Evolutionary conservation across 2,888 invertebrate species (phyloP), one percentile per base, ranked within the genome.

Genomic region (Automeris io): DNA sequence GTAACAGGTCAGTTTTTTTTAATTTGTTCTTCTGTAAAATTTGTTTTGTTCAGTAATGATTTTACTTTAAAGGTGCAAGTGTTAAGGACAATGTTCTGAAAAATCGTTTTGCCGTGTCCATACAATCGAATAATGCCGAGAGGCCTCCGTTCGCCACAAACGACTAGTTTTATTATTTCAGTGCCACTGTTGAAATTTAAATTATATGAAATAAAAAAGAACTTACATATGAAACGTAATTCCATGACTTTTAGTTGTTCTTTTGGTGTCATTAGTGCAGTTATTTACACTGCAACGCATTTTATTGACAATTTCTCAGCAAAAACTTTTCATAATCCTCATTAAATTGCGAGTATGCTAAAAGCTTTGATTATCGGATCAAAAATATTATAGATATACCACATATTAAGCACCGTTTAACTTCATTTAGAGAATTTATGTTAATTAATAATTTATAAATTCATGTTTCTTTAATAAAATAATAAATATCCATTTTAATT

Each of bases 191-290:
- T 9, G 5, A n/a, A 18, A 1, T 2, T n/a, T 13, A 13, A 5
- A 22, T 33, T 1, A 1, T 7, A 16, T 5, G 43, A 41, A 18
- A 26, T 25, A 33, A 12, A 18, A 6, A n/a, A 11, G 32, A 36
- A 73, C 78, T 67, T 61, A 80, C 80, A 71, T 45, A 42, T 81
- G 80, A 61, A 80, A 81, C 1, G 77, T 77, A 32, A 80, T 70
- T 43, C 75, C 79, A 54, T 75, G 58, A 40, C 59, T 57, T 57
- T 75, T 79, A 1, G 65, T 64, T 3, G 59, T 66, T 37, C 48
- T 58, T 39, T 66, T 71, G 0, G 75, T 70, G 37, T 77, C 75
- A 45, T 73, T 78, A 2, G 26, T 52, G 49, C 80, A 80, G 43
- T 65, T 68, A 26, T 52, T 66, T 1, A 78, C 78, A 47, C 75